Conservation (phyloP, 2,113 vertebrate genomes). For the Rhinolophus ferrumequinum region DNA sequence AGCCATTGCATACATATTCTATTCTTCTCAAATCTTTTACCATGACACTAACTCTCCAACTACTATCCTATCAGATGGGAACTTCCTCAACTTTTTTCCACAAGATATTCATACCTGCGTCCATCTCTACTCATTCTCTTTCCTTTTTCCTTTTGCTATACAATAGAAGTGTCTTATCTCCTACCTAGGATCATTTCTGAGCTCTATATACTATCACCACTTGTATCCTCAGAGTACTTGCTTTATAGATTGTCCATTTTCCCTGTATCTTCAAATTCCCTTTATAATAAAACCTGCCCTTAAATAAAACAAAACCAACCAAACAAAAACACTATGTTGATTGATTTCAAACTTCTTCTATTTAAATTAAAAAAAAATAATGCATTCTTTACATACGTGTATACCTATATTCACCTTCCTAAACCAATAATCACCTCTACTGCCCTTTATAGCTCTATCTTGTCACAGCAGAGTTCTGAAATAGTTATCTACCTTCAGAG, state of each 20-base stretch:
- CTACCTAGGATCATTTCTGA: neutral
- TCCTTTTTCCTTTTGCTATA: neutral
- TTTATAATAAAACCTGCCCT: neutral
- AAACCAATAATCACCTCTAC: neutral
- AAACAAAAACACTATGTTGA: neutral
- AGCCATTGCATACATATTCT: neutral
- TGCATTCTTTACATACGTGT: neutral
- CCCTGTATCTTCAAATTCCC: neutral
- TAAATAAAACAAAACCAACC: neutral
- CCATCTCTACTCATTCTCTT: neutral
- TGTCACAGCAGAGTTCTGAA: neutral
- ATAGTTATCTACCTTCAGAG: neutral
- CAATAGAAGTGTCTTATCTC: neutral
- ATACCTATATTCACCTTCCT: neutral
- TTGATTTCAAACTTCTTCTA: neutral
- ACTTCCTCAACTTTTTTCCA: neutral
- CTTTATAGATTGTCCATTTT: neutral
- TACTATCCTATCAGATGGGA: neutral
- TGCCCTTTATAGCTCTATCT: neutral
- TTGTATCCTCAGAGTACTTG: neutral
- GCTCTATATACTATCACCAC: too few relatives aligned
- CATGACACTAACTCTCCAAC: neutral
- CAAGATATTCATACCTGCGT: neutral
- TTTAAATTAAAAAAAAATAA: neutral
- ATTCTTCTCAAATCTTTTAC: neutral